These are phyloP conservation scores for Onychorhynchus coronatus DNA, from an alignment of 2,113 vertebrate species.

Conservation along the genomic window DNA sequence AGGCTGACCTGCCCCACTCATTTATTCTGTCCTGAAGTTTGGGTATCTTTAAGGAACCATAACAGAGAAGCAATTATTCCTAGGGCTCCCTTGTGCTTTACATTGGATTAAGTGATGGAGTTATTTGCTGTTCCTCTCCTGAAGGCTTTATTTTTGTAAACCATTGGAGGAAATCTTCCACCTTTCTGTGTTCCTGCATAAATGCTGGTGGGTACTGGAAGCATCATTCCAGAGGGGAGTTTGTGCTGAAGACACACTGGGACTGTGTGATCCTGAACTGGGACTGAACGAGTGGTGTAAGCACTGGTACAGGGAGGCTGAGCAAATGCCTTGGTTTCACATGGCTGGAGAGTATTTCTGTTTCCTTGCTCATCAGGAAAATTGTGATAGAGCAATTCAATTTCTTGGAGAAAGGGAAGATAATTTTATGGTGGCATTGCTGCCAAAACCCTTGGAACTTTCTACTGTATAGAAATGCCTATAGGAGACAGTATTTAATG, in stretches of 20 bases:
- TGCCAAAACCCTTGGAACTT: not conserved
- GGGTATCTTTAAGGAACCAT: not conserved
- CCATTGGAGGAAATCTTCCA: not conserved
- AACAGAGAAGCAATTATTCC: not conserved
- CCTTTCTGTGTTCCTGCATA: not conserved
- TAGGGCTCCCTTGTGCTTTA: not conserved
- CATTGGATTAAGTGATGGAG: not conserved
- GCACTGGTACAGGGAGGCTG: not conserved
- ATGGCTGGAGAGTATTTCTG: not conserved
- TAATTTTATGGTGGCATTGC: not conserved
- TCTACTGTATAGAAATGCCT: not conserved
- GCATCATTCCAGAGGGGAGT: accelerated
- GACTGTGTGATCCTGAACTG: accelerated
- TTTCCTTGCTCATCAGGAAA: not conserved
- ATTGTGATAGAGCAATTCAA: not conserved
- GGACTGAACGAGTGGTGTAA: accelerated
- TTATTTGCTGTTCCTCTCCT: not conserved
- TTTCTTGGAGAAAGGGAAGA: not conserved
- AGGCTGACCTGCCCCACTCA: not conserved
- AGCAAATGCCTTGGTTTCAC: not conserved
- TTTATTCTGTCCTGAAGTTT: not conserved
- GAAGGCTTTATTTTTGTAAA: not conserved
- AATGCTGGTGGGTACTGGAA: not conserved
- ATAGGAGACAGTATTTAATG: not conserved
- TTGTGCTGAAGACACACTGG: not conserved